Evolutionary conservation across 1,140 invertebrate species (phyloP), one percentile per base, ranked within the genome.

Genomic region (Apolygus lucorum): DNA sequence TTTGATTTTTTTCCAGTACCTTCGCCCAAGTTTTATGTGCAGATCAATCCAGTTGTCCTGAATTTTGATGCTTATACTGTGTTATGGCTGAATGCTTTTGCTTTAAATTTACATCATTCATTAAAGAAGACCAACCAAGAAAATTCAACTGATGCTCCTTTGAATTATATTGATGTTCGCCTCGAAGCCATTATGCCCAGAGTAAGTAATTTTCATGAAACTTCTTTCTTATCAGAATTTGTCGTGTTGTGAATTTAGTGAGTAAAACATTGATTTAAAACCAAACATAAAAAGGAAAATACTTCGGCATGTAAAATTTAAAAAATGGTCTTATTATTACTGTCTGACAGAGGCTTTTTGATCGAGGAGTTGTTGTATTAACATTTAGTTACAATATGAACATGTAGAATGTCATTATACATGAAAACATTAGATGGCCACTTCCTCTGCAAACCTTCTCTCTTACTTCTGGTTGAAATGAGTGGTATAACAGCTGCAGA

Each of bases 11-110:
- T 83, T 82, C 69, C 79, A 91, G 93, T 96, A 68, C 96, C 96
- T 22, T 87, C 92, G 63, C 90, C 94, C 29, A 96, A 96, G 78
- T 85, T 96, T 75, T 97, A 92, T 79, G 86, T 92, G 2, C 89
- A 96, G 77, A 76, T 96, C 14, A 95, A 94, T 81, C 95, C 95
- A 0, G 82, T 97, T 49, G 87, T 91, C 76, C 78, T 97, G 28
- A 86, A 86, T 71, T 87, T 97, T 73, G 95, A 98, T 79, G 81
- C 89, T 63, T 83, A 88, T 68, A 96, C 92, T 27, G 82, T 93
- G 71, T 79, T 97, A 24, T 98, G 95, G 95, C 84, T 95, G 28
- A 95, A 96, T 78, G 91, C 92, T n/a, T 98, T 98, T 79, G 83
- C 87, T 52, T 83, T 95, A 52, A 95, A 93, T 82, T 83, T 98